Conservation (phyloP, 1,140 invertebrate genomes). For the Tribolium castaneum region DNA sequence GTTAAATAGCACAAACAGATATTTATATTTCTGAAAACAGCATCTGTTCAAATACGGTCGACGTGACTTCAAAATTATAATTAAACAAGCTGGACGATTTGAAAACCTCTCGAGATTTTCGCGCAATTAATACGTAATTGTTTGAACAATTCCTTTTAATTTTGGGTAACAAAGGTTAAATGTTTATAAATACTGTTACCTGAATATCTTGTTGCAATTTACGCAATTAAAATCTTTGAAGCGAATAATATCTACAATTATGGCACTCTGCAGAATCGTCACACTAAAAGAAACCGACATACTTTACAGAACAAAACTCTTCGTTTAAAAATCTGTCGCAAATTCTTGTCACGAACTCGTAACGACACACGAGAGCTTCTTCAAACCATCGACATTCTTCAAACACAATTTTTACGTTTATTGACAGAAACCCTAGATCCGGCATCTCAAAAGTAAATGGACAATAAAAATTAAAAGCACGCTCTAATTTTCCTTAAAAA, state of each 20-base stretch:
- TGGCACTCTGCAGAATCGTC: background rate
- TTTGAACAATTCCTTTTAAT: background rate
- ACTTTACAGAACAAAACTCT: background rate
- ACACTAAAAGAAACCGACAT: background rate
- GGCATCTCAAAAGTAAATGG: background rate
- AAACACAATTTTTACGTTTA: background rate
- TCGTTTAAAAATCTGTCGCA: background rate
- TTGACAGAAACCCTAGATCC: background rate
- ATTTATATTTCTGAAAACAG: background rate
- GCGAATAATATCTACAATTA: background rate
- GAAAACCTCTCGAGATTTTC: background rate
- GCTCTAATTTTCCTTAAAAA: background rate
- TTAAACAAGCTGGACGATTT: background rate
- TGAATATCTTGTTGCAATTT: background rate
- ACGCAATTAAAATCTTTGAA: background rate
- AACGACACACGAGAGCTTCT: background rate
- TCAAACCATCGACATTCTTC: background rate
- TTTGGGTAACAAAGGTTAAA: background rate
- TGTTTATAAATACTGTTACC: background rate
- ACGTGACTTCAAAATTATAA: too few relatives aligned
- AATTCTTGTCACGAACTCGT: conserved; percentile 10
- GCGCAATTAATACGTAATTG: background rate
- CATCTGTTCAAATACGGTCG: background rate
- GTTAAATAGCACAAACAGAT: background rate
- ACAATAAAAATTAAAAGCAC: background rate